phyloP scores from a whole-genome alignment of 2,797 vertebrate species.

The Macroramphosus scolopax region DNA sequence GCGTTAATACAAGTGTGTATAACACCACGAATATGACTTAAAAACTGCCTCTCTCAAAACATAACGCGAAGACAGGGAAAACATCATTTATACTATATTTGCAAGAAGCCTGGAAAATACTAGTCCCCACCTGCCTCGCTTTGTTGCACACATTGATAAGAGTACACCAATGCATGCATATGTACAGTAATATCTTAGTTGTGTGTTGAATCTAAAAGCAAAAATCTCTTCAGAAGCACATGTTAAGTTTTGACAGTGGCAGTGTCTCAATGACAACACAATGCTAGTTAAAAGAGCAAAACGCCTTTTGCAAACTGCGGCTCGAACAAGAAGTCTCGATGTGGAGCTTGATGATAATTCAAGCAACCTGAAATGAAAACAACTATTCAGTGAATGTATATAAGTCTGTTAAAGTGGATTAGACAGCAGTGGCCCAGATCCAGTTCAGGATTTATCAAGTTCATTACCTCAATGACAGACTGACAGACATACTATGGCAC shows the following conservation, averaged over 20 bases:
- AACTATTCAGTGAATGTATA: too few species aligned
- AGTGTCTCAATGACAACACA: too few species aligned
- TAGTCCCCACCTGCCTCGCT: constrained; percentile 73
- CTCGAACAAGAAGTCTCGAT: too few species aligned
- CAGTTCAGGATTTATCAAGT: too few species aligned
- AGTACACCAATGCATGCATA: constrained; percentile 72
- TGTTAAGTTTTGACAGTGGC: constrained; percentile 41
- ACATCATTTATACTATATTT: constrained; percentile 54
- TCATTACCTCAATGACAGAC: too few species aligned
- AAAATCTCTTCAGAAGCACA: constrained; percentile 41
- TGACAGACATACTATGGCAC: too few species aligned
- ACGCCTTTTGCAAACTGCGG: too few species aligned
- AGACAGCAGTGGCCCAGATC: too few species aligned
- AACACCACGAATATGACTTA: background rate
- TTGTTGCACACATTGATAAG: constrained; percentile 58
- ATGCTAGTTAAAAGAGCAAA: too few species aligned
- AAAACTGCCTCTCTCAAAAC: constrained; percentile 62
- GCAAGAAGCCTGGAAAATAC: constrained; percentile 63
- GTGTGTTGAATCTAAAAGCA: constrained; percentile 55
- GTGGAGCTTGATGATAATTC: too few species aligned
- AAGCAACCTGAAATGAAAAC: too few species aligned
- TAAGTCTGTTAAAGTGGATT: too few species aligned
- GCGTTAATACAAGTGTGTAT: constrained; percentile 19
- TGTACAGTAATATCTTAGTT: constrained; percentile 65
- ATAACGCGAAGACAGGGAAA: constrained; percentile 48